Conservation (phyloP, 2,888 invertebrate genomes). For the Mactromeris polynyma region DNA sequence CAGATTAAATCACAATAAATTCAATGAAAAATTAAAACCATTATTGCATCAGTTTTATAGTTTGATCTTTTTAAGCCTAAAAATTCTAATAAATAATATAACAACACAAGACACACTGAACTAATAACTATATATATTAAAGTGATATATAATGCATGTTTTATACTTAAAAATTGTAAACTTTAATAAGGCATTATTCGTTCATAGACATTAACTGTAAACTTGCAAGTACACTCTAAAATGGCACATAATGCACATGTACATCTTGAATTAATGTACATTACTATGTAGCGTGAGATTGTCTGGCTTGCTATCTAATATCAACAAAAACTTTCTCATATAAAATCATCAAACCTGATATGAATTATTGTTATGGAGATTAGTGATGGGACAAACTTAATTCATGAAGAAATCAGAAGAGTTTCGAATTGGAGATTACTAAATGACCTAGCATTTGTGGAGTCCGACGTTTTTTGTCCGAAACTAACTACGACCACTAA, state of each 20-base stretch:
- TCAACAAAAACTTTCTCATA: background rate
- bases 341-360: conserved; percentile 1
- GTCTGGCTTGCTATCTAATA: conserved; percentile 2
- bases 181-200: conserved; percentile 15
- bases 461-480: background rate
- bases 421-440: background rate
- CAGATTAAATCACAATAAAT: conserved; percentile 14
- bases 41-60: conserved; percentile 55
- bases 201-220: conserved; percentile 23
- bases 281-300: conserved; percentile 3
- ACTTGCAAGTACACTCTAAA: conserved; percentile 16
- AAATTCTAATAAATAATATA: conserved; percentile 70
- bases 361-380: background rate
- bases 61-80: conserved; percentile 63
- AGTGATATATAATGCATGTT: conserved; percentile 42
- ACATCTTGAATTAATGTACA: background rate
- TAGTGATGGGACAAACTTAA: background rate
- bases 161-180: conserved; percentile 23
- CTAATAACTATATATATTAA: conserved; percentile 67
- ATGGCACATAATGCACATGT: background rate
- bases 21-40: conserved; percentile 29
- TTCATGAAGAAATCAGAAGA: background rate
- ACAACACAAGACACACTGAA: conserved; percentile 73
- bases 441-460: background rate
- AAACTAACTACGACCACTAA: background rate